Percentiles rank a stretch among this genome's conserved stretches.
Evolutionary conservation across 2,113 vertebrate genomes (phyloP).

Genomic region (Labeo catla): DNA sequence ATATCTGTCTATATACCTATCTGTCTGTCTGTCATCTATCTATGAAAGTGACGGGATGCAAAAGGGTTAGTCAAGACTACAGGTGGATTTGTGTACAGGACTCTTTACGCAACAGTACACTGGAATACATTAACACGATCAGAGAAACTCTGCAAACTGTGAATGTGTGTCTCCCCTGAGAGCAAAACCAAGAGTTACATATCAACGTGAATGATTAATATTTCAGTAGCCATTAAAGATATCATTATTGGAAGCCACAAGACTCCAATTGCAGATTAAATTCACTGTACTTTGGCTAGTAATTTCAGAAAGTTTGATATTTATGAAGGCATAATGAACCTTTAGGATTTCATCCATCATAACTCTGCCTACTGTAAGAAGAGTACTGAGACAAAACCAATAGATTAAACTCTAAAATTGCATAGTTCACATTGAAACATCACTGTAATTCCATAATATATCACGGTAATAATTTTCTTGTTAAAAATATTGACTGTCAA

Average conservation of each 20-base stretch:
- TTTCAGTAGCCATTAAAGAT: slow-evolving; percentile 44
- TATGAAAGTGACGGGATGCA: neutral
- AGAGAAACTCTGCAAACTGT: neutral
- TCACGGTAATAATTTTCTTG: neutral
- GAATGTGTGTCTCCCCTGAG: neutral
- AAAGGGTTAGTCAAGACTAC: neutral
- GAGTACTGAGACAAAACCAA: neutral
- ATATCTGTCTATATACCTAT: neutral
- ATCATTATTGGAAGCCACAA: slow-evolving; percentile 33
- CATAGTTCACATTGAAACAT: neutral
- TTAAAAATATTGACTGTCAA: neutral
- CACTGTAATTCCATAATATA: neutral
- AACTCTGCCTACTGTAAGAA: neutral
- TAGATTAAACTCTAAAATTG: neutral
- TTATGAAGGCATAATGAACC: slow-evolving; percentile 29
- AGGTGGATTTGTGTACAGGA: slow-evolving; percentile 36
- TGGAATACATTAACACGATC: neutral
- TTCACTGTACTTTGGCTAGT: slow-evolving; percentile 36
- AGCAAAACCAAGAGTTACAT: slow-evolving; percentile 25
- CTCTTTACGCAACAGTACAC: slow-evolving; percentile 15
- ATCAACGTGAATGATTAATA: slow-evolving; percentile 48
- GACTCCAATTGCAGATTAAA: slow-evolving; percentile 28
- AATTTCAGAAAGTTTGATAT: slow-evolving; percentile 19
- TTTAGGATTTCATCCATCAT: slow-evolving; percentile 2
- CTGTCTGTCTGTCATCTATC: neutral